Conservation (phyloP, 2,113 vertebrate species). For the Planiliza haematocheilus region DNA sequence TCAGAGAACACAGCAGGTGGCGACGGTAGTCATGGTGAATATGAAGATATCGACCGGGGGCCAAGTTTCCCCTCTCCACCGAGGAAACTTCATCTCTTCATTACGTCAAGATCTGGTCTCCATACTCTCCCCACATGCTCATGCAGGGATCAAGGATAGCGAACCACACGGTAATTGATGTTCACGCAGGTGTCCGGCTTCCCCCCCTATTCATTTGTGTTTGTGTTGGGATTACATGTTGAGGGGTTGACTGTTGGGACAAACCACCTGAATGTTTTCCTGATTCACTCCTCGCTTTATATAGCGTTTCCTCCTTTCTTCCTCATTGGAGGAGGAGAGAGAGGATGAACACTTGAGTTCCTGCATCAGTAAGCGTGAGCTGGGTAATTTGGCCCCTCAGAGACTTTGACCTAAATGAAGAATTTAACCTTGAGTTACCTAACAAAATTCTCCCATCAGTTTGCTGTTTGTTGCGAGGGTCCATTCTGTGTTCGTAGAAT, state of each 20-base stretch:
- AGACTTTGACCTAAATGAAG: slow-evolving; percentile 51
- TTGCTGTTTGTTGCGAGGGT: slow-evolving; percentile 32
- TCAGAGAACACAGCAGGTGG: slow-evolving; percentile 43
- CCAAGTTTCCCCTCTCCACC: slow-evolving; percentile 57
- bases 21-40: slow-evolving; percentile 54
- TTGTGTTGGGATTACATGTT: slow-evolving; percentile 25
- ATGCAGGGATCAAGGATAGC: slow-evolving; percentile 39
- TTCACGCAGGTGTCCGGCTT: slow-evolving; percentile 29
- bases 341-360: neutral
- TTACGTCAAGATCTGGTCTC: slow-evolving; percentile 37
- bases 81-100: slow-evolving; percentile 46
- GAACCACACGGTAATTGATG: slow-evolving; percentile 5
- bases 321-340: slow-evolving; percentile 43
- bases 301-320: slow-evolving; percentile 27
- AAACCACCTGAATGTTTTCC: slow-evolving; percentile 51
- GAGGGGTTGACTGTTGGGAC: slow-evolving; percentile 35
- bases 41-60: slow-evolving; percentile 70
- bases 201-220: slow-evolving; percentile 21
- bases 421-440: slow-evolving; percentile 34
- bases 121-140: slow-evolving; percentile 14
- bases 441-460: slow-evolving; percentile 16
- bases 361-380: neutral
- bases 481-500: slow-evolving; percentile 32
- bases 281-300: slow-evolving; percentile 1
- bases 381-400: slow-evolving; percentile 14